Conservation (phyloP, 2,888 invertebrate genomes). For the Ophion ellenae region DNA sequence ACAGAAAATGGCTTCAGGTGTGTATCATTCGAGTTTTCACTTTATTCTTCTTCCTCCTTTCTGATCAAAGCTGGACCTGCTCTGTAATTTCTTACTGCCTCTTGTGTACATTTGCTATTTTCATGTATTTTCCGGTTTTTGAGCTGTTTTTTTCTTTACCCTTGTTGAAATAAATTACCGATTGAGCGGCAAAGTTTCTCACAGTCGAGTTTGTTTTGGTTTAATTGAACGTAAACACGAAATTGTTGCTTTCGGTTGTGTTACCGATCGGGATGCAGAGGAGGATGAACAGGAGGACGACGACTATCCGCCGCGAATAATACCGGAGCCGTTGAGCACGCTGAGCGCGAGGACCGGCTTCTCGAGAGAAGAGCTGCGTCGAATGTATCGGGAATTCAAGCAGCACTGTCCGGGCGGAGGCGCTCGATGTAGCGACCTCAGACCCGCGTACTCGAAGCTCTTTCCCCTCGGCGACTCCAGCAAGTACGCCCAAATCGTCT, state of each 20-base stretch:
- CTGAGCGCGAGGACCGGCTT: constrained; percentile 77
- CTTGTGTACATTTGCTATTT: too few relatives aligned
- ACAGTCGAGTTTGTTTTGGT: background rate
- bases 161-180: too few relatives aligned
- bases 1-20: constrained; percentile 77
- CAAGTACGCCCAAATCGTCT: constrained; percentile 79
- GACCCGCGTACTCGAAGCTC: constrained; percentile 78
- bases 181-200: too few relatives aligned
- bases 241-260: constrained; percentile 58
- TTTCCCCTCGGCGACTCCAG: constrained; percentile 79
- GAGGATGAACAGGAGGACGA: constrained; percentile 58
- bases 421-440: constrained; percentile 74
- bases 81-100: background rate
- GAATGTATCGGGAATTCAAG: constrained; percentile 78
- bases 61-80: background rate
- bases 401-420: constrained; percentile 78
- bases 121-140: too few relatives aligned
- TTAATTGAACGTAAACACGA: background rate
- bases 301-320: constrained; percentile 66
- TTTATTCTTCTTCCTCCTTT: background rate
- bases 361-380: constrained; percentile 75
- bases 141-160: too few relatives aligned
- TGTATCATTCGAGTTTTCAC: constrained; percentile 42
- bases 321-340: constrained; percentile 73
- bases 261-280: constrained; percentile 25